phyloP scores from a whole-genome alignment of 2,113 vertebrate species.

The Dicaeum eximium region DNA sequence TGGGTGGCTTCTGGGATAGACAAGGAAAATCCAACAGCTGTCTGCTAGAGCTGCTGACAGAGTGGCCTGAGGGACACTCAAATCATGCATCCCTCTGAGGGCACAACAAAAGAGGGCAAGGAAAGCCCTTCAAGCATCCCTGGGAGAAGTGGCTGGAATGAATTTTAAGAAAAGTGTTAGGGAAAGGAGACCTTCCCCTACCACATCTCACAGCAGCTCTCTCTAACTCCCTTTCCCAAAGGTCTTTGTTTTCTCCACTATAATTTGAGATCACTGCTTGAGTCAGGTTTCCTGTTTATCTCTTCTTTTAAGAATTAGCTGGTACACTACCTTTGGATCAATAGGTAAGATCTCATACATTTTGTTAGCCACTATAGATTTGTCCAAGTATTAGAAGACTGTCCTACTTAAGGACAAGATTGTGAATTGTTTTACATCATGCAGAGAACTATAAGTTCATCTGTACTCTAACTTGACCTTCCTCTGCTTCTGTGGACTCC shows the following conservation, averaged over 20 bases:
- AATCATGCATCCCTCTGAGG: neutral
- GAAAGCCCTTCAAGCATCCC: neutral
- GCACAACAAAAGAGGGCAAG: neutral
- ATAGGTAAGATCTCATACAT: neutral
- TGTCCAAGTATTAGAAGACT: neutral
- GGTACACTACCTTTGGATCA: neutral
- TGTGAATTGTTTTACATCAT: neutral
- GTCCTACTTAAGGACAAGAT: neutral
- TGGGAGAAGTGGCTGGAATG: neutral
- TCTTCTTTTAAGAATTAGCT: neutral
- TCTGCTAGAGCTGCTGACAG: neutral
- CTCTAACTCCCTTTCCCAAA: neutral
- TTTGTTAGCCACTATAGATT: neutral
- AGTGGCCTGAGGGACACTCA: neutral
- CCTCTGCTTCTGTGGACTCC: neutral
- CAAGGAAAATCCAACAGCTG: neutral
- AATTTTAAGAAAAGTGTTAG: neutral
- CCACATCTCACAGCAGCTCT: neutral
- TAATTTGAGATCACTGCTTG: neutral
- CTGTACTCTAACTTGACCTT: neutral
- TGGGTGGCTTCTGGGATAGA: neutral
- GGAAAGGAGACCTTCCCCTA: neutral
- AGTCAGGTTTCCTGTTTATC: neutral
- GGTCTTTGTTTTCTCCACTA: neutral
- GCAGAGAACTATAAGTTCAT: neutral